Evolutionary conservation across 1,140 invertebrate genomes (phyloP).

Genomic region (Acyrthosiphon pisum): DNA sequence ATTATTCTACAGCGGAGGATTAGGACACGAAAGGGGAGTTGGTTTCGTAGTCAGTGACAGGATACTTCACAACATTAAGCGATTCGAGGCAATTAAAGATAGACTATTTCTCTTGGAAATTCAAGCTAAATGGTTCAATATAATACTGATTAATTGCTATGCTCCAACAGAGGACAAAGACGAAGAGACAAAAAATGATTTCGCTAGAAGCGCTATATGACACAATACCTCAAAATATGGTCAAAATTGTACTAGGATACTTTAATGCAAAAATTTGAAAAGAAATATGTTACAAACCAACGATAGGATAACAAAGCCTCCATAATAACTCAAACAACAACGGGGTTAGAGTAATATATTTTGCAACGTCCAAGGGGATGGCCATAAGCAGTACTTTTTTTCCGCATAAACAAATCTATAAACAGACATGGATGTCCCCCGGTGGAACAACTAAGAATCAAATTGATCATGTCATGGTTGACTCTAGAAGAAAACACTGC

Average conservation of each 20-base stretch:
- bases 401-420: no score
- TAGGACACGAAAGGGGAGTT: background rate
- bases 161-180: conserved; percentile 7
- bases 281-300: conserved; percentile 47
- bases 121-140: conserved; percentile 24
- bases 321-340: no score
- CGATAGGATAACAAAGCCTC: conserved; percentile 62
- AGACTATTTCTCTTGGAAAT: conserved; percentile 40
- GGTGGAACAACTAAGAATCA: no score
- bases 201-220: conserved; percentile 26
- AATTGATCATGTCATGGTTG: no score
- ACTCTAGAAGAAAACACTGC: no score
- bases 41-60: conserved; percentile 5
- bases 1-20: conserved; percentile 19
- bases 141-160: conserved; percentile 42
- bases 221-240: conserved; percentile 6
- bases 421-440: no score
- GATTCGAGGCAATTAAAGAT: conserved; percentile 35
- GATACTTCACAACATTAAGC: conserved; percentile 39
- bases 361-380: no score
- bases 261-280: conserved; percentile 58
- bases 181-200: conserved; percentile 3
- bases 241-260: conserved; percentile 47
- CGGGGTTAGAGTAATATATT: no score
- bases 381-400: no score